These are phyloP conservation scores for Pseudococcus viburni DNA, from an alignment of 2,888 invertebrate genomes.

Conservation along the genomic window DNA sequence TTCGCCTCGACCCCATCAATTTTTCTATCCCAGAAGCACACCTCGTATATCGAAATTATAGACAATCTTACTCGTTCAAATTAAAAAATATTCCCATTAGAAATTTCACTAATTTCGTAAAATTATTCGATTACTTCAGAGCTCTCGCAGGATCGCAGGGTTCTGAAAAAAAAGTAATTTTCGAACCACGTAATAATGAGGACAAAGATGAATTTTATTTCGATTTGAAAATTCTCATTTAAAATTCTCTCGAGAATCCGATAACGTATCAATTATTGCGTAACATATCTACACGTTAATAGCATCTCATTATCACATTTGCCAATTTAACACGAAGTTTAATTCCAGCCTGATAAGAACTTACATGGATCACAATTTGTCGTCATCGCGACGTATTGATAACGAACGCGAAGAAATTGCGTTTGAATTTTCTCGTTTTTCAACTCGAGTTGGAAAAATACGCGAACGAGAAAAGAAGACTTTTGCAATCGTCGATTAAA, in stretches of 20 bases:
- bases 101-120: too few species aligned
- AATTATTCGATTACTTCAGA: too few species aligned
- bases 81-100: too few species aligned
- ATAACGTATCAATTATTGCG: slow-evolving; percentile 29
- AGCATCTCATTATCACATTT: slow-evolving; percentile 25
- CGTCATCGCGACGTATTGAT: slow-evolving; percentile 26
- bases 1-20: too few species aligned
- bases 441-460: neutral
- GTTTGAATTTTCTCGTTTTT: slow-evolving; percentile 3
- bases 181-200: neutral
- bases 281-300: slow-evolving; percentile 16
- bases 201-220: neutral
- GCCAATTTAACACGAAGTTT: slow-evolving; percentile 47
- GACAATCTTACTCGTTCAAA: too few species aligned
- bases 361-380: slow-evolving; percentile 44
- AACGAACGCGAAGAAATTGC: slow-evolving; percentile 15
- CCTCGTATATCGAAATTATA: too few species aligned
- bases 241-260: neutral
- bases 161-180: too few species aligned
- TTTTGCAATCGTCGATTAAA: slow-evolving; percentile 47
- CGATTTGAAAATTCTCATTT: neutral
- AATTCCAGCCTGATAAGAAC: slow-evolving; percentile 47
- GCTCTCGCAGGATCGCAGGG: too few species aligned
- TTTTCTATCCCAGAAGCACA: too few species aligned
- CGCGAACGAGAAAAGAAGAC: neutral